These are phyloP conservation scores for Drosophila maculinotata DNA, from an alignment of 2,888 invertebrate species.

Conservation along the genomic window DNA sequence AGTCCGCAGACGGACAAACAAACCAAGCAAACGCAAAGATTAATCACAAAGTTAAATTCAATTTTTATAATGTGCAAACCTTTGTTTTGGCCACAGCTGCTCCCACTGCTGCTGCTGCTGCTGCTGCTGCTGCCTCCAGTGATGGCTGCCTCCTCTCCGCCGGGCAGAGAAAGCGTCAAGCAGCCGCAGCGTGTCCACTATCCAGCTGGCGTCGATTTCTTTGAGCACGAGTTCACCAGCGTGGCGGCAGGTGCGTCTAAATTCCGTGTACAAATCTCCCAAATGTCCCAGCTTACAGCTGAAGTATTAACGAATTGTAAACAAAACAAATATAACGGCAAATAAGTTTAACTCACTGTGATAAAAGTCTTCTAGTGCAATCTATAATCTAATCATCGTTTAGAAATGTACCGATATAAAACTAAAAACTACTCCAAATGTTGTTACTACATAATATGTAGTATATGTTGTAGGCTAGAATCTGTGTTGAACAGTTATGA, in stretches of 20 bases:
- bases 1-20: slow-evolving; percentile 30
- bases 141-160: slow-evolving; percentile 32
- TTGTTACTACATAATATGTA: too few species aligned
- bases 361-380: too few species aligned
- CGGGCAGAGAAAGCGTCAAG: slow-evolving; percentile 63
- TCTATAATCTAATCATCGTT: too few species aligned
- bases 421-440: too few species aligned
- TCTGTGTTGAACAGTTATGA: too few species aligned
- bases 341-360: too few species aligned
- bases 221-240: slow-evolving; percentile 78
- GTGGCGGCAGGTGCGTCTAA: slow-evolving; percentile 56
- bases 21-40: slow-evolving; percentile 40
- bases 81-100: slow-evolving; percentile 18
- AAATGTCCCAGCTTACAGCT: too few species aligned
- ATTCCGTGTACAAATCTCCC: too few species aligned
- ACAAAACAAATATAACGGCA: too few species aligned
- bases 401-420: too few species aligned
- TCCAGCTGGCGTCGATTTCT: slow-evolving; percentile 78
- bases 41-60: slow-evolving; percentile 37
- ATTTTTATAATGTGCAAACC: slow-evolving; percentile 56
- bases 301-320: too few species aligned
- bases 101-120: slow-evolving; percentile 20
- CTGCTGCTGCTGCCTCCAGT: slow-evolving; percentile 29
- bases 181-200: slow-evolving; percentile 41
- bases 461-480: too few species aligned